These are phyloP conservation scores for Myrmecobius fasciatus DNA, from an alignment of 2,113 vertebrate species.

Conservation along the genomic window DNA sequence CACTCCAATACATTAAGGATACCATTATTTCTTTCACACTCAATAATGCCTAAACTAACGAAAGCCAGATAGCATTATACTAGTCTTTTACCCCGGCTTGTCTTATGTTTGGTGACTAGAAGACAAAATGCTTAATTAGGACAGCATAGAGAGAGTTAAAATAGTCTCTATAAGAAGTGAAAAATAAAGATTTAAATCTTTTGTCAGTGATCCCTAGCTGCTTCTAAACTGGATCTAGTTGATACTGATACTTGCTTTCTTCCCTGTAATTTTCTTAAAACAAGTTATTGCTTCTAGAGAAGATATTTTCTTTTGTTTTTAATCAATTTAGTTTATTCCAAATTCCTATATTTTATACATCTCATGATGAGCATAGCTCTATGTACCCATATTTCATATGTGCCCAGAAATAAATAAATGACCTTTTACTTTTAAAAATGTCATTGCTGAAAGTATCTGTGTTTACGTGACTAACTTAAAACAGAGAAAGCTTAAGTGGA, in stretches of 20 bases:
- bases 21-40: constrained; percentile 63
- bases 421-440: too few relatives aligned
- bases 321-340: constrained; percentile 16
- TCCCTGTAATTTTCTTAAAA: constrained; percentile 47
- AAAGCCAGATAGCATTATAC: constrained; percentile 53
- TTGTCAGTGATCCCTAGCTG: constrained; percentile 36
- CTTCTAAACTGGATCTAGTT: constrained; percentile 48
- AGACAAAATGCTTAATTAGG: neutral
- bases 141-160: constrained; percentile 37
- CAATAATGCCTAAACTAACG: constrained; percentile 57
- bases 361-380: constrained; percentile 5
- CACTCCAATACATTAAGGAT: constrained; percentile 68
- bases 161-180: constrained; percentile 21
- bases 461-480: too few relatives aligned
- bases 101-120: constrained; percentile 55
- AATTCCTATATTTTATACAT: neutral
- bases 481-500: too few relatives aligned
- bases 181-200: neutral
- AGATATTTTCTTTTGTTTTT: constrained; percentile 1
- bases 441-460: too few relatives aligned
- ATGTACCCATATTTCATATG: constrained; percentile 3
- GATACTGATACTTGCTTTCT: constrained; percentile 32
- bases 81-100: constrained; percentile 57
- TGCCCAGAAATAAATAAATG: constrained; percentile 26
- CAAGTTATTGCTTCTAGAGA: constrained; percentile 29